These are phyloP conservation scores for Tympanuchus pallidicinctus DNA, from an alignment of 2,113 vertebrate genomes.

Conservation along the genomic window DNA sequence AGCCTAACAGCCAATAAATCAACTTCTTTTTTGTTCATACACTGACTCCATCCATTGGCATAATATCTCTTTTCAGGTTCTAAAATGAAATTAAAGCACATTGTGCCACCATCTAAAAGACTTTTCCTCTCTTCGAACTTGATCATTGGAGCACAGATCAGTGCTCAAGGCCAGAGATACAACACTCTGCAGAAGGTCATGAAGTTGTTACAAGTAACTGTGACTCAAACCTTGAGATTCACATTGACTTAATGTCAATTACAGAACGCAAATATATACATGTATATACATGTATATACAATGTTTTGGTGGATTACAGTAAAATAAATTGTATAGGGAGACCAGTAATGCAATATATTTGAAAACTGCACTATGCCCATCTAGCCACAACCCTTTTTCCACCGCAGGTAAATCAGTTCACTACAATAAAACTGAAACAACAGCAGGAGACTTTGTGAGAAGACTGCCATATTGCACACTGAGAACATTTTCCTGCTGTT, in stretches of 20 bases:
- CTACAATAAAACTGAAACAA: not conserved
- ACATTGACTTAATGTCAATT: not conserved
- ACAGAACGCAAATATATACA: not conserved
- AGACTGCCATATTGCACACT: not conserved
- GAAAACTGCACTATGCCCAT: not conserved
- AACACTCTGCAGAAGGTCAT: not conserved
- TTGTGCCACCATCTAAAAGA: not conserved
- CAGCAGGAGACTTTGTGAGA: not conserved
- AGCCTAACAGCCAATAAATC: not conserved
- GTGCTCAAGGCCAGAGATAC: not conserved
- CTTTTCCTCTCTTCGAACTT: not conserved
- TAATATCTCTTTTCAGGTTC: not conserved
- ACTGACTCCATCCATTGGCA: not conserved
- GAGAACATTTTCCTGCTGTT: not conserved
- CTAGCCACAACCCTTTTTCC: not conserved
- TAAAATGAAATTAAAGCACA: not conserved
- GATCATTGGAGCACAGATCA: not conserved
- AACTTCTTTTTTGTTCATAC: not conserved
- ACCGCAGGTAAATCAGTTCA: not conserved
- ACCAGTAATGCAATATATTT: not conserved
- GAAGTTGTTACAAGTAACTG: fast-evolving
- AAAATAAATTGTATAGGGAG: not conserved
- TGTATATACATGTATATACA: not conserved
- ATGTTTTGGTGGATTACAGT: not conserved
- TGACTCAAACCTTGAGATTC: not conserved